Evolutionary conservation across 2,113 vertebrate species (phyloP).

Genomic region (Prietella phreatophila): DNA sequence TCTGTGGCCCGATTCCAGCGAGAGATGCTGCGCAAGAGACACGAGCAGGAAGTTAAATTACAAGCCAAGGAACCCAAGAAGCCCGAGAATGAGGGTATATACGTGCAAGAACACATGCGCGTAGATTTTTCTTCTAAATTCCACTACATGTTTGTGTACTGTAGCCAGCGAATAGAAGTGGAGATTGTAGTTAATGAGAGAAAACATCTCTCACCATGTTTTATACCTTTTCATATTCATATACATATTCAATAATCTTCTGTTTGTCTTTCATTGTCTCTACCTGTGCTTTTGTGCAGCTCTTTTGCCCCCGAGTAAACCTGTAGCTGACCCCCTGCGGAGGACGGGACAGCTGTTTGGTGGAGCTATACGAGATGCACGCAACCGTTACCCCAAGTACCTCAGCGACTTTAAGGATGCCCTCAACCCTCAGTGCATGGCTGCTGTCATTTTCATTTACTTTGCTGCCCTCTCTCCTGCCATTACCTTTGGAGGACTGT

Average conservation of each 20-base stretch:
- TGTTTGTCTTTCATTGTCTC: not conserved
- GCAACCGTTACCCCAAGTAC: slow-evolving; percentile 90
- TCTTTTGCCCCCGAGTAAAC: slow-evolving; percentile 78
- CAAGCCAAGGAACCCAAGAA: slow-evolving; percentile 82
- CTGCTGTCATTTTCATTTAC: slow-evolving; percentile 95
- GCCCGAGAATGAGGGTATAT: slow-evolving; percentile 82
- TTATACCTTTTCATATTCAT: not conserved
- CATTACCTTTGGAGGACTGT: slow-evolving; percentile 93
- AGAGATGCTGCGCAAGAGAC: slow-evolving; percentile 91
- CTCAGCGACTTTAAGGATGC: slow-evolving; percentile 90
- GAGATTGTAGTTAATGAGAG: not conserved
- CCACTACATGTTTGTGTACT: not conserved
- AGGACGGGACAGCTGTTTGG: slow-evolving; percentile 85
- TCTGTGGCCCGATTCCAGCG: slow-evolving; percentile 92
- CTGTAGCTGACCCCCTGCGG: slow-evolving; percentile 79
- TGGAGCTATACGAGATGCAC: slow-evolving; percentile 83
- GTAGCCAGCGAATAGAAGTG: not conserved
- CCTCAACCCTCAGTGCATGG: slow-evolving; percentile 88
- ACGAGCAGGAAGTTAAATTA: slow-evolving; percentile 82
- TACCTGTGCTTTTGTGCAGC: slow-evolving; percentile 59
- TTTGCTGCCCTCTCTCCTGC: slow-evolving; percentile 92
- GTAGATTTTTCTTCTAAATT: not conserved
- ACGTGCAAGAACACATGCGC: not conserved
- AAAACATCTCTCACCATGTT: not conserved
- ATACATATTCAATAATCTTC: not conserved